Evolutionary conservation across 2,888 invertebrate genomes (phyloP), one percentile per base, ranked within the genome.

Genomic region (Acanthacorydalis orientalis): DNA sequence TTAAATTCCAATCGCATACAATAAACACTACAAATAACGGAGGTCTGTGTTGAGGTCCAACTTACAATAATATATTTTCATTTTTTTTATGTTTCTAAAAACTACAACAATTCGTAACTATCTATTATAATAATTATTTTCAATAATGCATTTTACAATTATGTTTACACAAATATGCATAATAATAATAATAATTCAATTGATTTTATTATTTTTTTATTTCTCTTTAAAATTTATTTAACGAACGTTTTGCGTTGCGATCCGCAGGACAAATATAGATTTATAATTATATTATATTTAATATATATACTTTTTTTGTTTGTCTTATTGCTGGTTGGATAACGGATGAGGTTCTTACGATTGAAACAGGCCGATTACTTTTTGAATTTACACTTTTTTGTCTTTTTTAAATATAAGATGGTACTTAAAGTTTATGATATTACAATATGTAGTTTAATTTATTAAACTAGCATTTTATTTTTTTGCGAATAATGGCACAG

Each of bases 401-500:
- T 23, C 23, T 23, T 23, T n/a, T n/a, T 23, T 23, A 23, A 23
- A 23, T 23, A 23, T 23, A 23, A 23, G 23, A 23, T 23, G 23
- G 23, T 23, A 23, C 23, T 23, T 23, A 23, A 23, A 23, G 23
- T 23, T 23, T 23, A 23, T 23, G 23, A 23, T 23, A 23, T 23
- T 23, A 23, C 23, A 23, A 23, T 23, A 23, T 23, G 23, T 23
- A 23, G 23, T 23, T 23, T 23, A 23, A 23, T 15, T 38, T 38
- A 15, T 38, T n/a, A 38, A 38, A 38, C 39, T 38, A 15, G 12
- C 39, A 38, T 15, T 38, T 15, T 8, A 15, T 15, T n/a, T 38
- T n/a, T 38, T 38, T 15, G 12, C 23, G 23, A 42, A 54, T 59
- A 60, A 61, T 61, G 61, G 62, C 62, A 62, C 61, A 60, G 42